Percentiles rank a stretch among this genome's conserved stretches.
phyloP scores from a whole-genome alignment of 2,888 invertebrate species.

The Branchipolynoe longqiensis region DNA sequence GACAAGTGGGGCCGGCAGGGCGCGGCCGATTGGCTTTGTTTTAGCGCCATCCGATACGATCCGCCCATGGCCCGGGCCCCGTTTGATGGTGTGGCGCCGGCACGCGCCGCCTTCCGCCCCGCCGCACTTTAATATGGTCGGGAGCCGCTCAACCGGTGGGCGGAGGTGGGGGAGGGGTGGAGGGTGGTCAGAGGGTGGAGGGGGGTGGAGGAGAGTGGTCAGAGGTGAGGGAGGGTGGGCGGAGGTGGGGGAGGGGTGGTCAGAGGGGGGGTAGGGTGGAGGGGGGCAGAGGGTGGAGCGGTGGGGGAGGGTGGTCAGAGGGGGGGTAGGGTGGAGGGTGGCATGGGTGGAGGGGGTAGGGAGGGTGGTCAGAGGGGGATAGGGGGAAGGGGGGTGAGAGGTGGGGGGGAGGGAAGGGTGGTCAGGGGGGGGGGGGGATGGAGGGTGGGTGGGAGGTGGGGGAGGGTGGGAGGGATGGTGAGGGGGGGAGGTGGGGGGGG shows the following conservation, averaged over 20 bases:
- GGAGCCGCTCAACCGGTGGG: conserved; percentile 34
- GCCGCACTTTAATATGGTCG: conserved; percentile 52
- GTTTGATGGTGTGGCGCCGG: conserved; percentile 23
- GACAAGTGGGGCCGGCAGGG: conserved; percentile 19
- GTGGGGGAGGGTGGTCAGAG: too few species aligned
- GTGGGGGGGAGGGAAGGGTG: too few species aligned
- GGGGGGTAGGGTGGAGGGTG: too few species aligned
- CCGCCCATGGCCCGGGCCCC: neutral
- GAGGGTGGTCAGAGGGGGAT: too few species aligned
- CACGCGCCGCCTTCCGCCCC: neutral
- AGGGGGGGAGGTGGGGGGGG: too few species aligned
- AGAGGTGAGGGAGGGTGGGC: neutral
- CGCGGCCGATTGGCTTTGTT: conserved; percentile 40
- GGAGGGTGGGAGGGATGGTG: too few species aligned
- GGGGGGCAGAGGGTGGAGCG: too few species aligned
- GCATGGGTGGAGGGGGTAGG: too few species aligned
- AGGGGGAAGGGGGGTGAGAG: too few species aligned
- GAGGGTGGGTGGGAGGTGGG: too few species aligned
- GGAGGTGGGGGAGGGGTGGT: neutral
- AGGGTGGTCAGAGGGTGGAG: neutral
- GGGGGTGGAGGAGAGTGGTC: neutral
- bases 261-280: neutral
- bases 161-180: neutral
- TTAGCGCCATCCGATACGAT: neutral
- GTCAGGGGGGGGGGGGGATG: too few species aligned